Conservation (phyloP, 2,113 vertebrate species). For the Polypterus bichir region DNA sequence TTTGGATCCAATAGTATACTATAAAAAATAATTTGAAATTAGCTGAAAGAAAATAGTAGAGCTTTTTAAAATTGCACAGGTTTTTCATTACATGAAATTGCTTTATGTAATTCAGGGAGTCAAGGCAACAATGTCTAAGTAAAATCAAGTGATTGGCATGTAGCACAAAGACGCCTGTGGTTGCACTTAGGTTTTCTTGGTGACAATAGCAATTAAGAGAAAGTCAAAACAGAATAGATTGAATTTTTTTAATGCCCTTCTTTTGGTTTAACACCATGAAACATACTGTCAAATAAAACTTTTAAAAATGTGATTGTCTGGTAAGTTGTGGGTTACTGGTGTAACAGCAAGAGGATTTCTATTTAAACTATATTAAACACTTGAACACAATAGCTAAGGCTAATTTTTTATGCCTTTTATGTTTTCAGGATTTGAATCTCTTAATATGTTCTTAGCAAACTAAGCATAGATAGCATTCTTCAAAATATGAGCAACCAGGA, state of each 20-base stretch:
- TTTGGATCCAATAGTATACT: neutral
- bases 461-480: too few species aligned
- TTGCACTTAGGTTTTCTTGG: neutral
- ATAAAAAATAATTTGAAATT: neutral
- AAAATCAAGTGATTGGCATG: neutral
- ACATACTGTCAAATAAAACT: too few species aligned
- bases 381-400: too few species aligned
- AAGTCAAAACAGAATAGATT: slow-evolving; percentile 26
- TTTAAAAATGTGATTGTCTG: too few species aligned
- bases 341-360: too few species aligned
- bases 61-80: neutral
- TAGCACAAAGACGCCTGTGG: neutral
- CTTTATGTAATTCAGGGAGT: neutral
- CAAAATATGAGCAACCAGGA: too few species aligned
- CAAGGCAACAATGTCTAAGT: neutral
- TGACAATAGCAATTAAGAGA: neutral
- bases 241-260: slow-evolving; percentile 25
- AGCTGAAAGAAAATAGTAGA: neutral
- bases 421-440: too few species aligned
- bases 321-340: too few species aligned
- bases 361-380: too few species aligned
- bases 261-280: too few species aligned
- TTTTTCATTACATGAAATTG: neutral
- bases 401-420: too few species aligned
- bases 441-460: too few species aligned